Conservation (phyloP, 1,140 invertebrate species). For the Arion vulgaris region DNA sequence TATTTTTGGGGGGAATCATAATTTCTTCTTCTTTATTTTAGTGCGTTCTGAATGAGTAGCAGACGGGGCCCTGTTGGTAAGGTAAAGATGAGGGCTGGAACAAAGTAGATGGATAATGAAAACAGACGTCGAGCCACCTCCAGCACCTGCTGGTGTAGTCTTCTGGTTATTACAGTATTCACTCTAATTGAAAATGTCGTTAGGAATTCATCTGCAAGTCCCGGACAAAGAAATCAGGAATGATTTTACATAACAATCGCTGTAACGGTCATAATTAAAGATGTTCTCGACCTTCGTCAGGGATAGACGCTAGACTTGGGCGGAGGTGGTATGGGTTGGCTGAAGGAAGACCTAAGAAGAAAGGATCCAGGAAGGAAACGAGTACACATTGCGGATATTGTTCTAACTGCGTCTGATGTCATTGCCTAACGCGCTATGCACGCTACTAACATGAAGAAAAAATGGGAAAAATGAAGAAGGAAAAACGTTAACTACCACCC, state of each 20-base stretch:
- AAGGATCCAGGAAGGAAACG: slow-evolving; percentile 3
- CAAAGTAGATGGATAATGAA: slow-evolving; percentile 22
- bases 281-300: slow-evolving; percentile 14
- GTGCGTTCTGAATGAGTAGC: background rate
- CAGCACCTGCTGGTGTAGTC: slow-evolving; percentile 3
- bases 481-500: slow-evolving; percentile 1
- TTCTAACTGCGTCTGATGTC: slow-evolving; percentile 9
- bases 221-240: slow-evolving; percentile 20
- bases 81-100: slow-evolving; percentile 6
- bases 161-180: slow-evolving; percentile 21
- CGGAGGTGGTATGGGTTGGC: background rate
- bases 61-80: background rate
- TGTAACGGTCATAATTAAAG: slow-evolving; percentile 38
- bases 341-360: background rate
- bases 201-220: slow-evolving; percentile 33
- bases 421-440: background rate
- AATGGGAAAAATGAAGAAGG: background rate
- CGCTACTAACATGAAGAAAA: background rate
- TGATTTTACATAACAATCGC: slow-evolving; percentile 33
- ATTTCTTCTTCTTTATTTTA: background rate
- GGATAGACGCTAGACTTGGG: slow-evolving; percentile 6
- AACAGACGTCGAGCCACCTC: background rate
- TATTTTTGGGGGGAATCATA: background rate
- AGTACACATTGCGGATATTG: slow-evolving; percentile 18
- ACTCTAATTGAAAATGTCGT: slow-evolving; percentile 35